Base-by-base conservation (phyloP, 2,797 vertebrate genomes). In the Silurus aristotelis region DNA sequence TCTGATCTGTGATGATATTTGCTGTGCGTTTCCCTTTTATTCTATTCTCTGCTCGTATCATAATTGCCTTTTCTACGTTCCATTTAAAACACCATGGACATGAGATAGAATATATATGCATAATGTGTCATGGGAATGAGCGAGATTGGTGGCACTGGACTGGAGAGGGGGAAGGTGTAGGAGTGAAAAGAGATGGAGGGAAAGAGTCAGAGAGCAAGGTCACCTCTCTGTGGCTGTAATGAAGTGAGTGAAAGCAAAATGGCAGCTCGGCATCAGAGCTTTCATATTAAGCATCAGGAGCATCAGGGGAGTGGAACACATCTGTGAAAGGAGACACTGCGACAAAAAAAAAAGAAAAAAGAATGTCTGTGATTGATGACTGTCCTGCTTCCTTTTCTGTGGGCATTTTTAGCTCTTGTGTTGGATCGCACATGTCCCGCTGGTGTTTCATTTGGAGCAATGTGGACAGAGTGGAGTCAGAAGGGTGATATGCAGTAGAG, bases 151-250 rank as follows among this genome's bases (percentile, higher is more conserved):
- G 80, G 86, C 89, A 89, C 88, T 89, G 91, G 92, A 91, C 91
- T 90, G 83, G 87, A 83, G 85, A 85, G 87, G 82, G 87, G 82
- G 90, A 87, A 88, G 88, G 88, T 85, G 85, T 88, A 91, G 91
- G 80, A 85, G 27, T 86, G 48, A 87, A 80, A 90, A 89, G 85
- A 48, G 85, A 89, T 85, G 70, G 82, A 81, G 70, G 27, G 68
- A 84, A 64, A 91, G 87, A 89, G 89, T 88, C 85, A 60, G 84
- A 92, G 91, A 89, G 92, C 94, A 94, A 94, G 94, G 94, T 95
- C 94, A 94, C 92, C 84, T 80, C 87, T 90, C 87, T 89, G 89
- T 90, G 87, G 90, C 82, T 90, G 90, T 94, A 93, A 94, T 94
- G 91, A 94, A 92, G 94, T 94, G 93, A 91, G 92, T 90, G 85